These are phyloP conservation scores for Rhagoletis zephyria DNA, from an alignment of 1,140 invertebrate species.

Conservation along the genomic window DNA sequence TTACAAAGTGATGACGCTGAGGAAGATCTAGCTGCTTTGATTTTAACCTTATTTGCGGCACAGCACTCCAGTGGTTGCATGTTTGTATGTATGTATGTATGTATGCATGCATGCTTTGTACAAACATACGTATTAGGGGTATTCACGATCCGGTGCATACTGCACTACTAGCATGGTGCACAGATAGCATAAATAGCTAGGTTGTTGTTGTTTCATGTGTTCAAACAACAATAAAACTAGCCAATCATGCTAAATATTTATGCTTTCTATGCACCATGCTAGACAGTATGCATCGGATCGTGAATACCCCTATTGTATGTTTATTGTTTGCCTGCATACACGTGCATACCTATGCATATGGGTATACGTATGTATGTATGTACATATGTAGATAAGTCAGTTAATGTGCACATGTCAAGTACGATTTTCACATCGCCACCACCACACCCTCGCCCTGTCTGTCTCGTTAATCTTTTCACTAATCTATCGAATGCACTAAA, in stretches of 20 bases:
- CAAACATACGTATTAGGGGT: too few species aligned
- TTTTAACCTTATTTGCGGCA: not conserved
- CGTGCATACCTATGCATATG: not conserved
- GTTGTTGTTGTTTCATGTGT: too few species aligned
- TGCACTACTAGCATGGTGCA: too few species aligned
- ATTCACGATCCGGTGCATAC: too few species aligned
- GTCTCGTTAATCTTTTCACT: slow-evolving; percentile 41
- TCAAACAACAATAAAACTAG: too few species aligned
- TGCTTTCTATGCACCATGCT: too few species aligned
- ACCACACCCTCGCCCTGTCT: slow-evolving; percentile 10
- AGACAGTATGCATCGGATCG: too few species aligned
- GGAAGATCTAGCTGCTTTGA: slow-evolving; percentile 6
- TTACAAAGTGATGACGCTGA: not conserved
- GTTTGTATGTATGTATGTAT: not conserved
- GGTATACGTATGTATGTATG: not conserved
- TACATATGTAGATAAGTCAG: not conserved
- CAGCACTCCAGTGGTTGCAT: not conserved
- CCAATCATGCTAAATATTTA: too few species aligned
- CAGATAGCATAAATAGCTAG: too few species aligned
- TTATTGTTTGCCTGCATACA: not conserved
- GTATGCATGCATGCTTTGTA: not conserved
- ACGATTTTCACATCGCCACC: slow-evolving; percentile 34
- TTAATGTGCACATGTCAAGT: slow-evolving; percentile 42
- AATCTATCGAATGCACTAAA: slow-evolving; percentile 37
- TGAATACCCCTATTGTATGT: too few species aligned